These are phyloP conservation scores for Phylloscopus collybita DNA, from an alignment of 2,797 vertebrate genomes.

Conservation along the genomic window DNA sequence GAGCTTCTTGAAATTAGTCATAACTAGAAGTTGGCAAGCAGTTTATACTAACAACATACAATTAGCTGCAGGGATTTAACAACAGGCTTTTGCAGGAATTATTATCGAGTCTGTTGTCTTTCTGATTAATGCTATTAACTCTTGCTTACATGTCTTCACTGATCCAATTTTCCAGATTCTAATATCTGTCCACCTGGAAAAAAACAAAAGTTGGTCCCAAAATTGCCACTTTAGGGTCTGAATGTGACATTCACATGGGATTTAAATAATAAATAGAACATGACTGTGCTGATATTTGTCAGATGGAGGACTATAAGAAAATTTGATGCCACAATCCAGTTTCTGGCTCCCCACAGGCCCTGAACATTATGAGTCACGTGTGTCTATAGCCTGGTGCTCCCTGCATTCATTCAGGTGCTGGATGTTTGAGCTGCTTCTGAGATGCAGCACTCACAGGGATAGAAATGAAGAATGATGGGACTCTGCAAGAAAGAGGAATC, in stretches of 20 bases:
- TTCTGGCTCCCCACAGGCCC: neutral
- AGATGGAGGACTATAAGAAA: neutral
- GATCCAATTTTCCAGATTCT: neutral
- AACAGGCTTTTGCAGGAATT: neutral
- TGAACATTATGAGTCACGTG: neutral
- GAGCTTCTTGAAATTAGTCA: constrained; percentile 17
- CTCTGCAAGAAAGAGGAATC: neutral
- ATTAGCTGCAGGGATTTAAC: constrained; percentile 28
- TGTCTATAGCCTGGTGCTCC: neutral
- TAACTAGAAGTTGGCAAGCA: constrained; percentile 19
- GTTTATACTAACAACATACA: neutral
- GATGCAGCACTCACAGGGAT: neutral
- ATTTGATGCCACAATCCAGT: neutral
- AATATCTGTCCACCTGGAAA: neutral
- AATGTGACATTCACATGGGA: neutral
- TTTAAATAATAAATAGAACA: neutral
- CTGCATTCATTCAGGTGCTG: neutral
- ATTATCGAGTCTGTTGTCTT: constrained; percentile 12
- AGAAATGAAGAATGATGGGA: neutral
- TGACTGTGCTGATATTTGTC: neutral
- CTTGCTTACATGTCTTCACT: neutral
- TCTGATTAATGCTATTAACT: constrained; percentile 1
- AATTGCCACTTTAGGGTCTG: neutral
- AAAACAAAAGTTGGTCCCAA: neutral
- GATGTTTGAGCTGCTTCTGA: neutral